Base-by-base conservation (phyloP, 2,113 vertebrate species). In the Aphyosemion australe region DNA sequence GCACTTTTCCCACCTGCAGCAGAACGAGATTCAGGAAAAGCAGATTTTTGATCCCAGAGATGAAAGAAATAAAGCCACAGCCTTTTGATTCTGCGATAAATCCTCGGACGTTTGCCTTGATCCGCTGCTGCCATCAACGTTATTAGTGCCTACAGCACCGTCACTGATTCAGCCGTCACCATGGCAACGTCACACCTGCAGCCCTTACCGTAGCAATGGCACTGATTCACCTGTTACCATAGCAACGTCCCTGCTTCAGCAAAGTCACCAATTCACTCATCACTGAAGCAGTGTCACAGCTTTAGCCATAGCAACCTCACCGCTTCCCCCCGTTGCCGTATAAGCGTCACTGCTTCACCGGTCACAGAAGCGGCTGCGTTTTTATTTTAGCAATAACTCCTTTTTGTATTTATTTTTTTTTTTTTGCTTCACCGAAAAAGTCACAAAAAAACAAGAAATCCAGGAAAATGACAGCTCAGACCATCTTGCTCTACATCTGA, bases 141-240 rank as follows among this genome's bases (percentile, higher is more conserved):
- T 61, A 52, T 5, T 72, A 89, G 85, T 89, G 87, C 90, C 87
- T 91, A 83, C 79, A 84, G 78, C 80, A 69, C 80, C 41, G 48
- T 73, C 82, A 82, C 78, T 32, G 32, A 3, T 32, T 32, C 32
- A 32, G n/a, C n/a, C n/a, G n/a, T 26, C 26, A 26, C 26, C 26
- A 26, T 26, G 26, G 26, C 26, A 26, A 26, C 26, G 26, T 5
- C 26, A 2, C 26, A 26, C 26, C 26, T 26, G 26, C n/a, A n/a
- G n/a, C n/a, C n/a, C n/a, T 26, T 26, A 26, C 26, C 26, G 26
- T 26, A 26, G 26, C 26, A 26, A 26, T 5, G 26, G 5, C 26
- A 5, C 5, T 26, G n/a, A n/a, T n/a, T n/a, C n/a, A n/a, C n/a
- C n/a, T n/a, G n/a, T n/a, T n/a, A n/a, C n/a, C n/a, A n/a, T n/a